phyloP scores from a whole-genome alignment of 2,888 invertebrate species.

The Trisateles emortualis region DNA sequence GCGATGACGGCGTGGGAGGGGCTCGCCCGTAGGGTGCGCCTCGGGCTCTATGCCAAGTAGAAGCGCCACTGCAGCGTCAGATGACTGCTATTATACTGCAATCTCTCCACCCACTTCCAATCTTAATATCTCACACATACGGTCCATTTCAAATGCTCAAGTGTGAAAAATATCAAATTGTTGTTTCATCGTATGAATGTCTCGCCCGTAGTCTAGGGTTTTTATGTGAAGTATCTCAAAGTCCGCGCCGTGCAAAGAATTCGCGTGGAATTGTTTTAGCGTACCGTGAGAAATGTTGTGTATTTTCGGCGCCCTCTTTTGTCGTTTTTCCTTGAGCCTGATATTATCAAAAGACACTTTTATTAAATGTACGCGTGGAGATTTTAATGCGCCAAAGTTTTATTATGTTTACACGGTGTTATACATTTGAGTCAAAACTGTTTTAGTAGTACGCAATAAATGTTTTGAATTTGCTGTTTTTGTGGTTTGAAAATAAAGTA shows the following conservation, averaged over 20 bases:
- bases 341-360: slow-evolving; percentile 23
- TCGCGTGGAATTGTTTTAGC: slow-evolving; percentile 59
- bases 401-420: slow-evolving; percentile 6
- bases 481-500: not conserved
- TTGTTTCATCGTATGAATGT: slow-evolving; percentile 68
- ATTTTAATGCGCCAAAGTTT: slow-evolving; percentile 7
- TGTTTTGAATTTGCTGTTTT: no score
- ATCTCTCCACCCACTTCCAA: slow-evolving; percentile 38
- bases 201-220: slow-evolving; percentile 79
- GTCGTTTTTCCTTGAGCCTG: slow-evolving; percentile 43
- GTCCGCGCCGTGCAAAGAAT: slow-evolving; percentile 66
- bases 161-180: slow-evolving; percentile 45
- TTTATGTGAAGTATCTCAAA: slow-evolving; percentile 77
- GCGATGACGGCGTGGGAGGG: slow-evolving; percentile 68
- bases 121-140: slow-evolving; percentile 55
- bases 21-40: slow-evolving; percentile 66
- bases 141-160: slow-evolving; percentile 52
- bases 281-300: slow-evolving; percentile 53
- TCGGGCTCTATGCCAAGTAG: slow-evolving; percentile 80
- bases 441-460: not conserved
- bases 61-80: slow-evolving; percentile 80
- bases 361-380: slow-evolving; percentile 17
- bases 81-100: slow-evolving; percentile 57
- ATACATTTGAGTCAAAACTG: slow-evolving; percentile 8
- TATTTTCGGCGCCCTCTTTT: slow-evolving; percentile 50